Conservation (phyloP, 2,888 invertebrate genomes). For the Trissonchulus latispiculum region DNA sequence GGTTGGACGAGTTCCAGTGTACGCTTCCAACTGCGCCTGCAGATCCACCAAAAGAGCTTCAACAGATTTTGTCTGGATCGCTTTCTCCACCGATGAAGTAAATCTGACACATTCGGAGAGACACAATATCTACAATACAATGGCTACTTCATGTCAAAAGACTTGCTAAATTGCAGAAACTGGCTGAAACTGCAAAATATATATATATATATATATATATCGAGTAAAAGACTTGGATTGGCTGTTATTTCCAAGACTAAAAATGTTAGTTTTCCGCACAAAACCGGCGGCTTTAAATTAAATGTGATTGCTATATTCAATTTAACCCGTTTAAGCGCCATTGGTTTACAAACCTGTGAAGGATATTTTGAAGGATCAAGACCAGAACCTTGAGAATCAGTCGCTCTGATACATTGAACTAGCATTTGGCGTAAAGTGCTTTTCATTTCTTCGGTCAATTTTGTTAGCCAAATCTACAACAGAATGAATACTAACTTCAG, state of each 20-base stretch:
- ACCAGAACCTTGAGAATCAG: conserved; percentile 50
- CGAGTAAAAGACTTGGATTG: too few species aligned
- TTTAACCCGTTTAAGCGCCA: too few species aligned
- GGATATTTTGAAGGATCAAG: conserved; percentile 58
- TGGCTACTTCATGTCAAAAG: too few species aligned
- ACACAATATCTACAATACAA: conserved; percentile 58
- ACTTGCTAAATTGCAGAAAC: too few species aligned
- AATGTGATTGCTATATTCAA: too few species aligned
- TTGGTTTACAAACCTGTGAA: conserved; percentile 52
- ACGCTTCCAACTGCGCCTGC: conserved; percentile 46
- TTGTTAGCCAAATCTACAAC: conserved; percentile 56
- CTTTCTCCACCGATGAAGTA: conserved; percentile 69
- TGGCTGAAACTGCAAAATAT: too few species aligned
- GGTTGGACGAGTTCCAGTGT: conserved; percentile 48
- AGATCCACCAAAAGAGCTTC: conserved; percentile 43
- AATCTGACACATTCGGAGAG: conserved; percentile 73
- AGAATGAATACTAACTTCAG: not conserved
- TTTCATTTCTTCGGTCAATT: conserved; percentile 72
- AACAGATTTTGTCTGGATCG: conserved; percentile 52
- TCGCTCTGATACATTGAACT: conserved; percentile 52
- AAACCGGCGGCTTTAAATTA: too few species aligned
- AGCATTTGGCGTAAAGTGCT: conserved; percentile 61
- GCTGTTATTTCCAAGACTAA: too few species aligned
- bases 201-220: too few species aligned
- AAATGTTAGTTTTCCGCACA: too few species aligned